Base-by-base conservation (phyloP, 2,113 vertebrate species). In the Campylomormyrus numenius region DNA sequence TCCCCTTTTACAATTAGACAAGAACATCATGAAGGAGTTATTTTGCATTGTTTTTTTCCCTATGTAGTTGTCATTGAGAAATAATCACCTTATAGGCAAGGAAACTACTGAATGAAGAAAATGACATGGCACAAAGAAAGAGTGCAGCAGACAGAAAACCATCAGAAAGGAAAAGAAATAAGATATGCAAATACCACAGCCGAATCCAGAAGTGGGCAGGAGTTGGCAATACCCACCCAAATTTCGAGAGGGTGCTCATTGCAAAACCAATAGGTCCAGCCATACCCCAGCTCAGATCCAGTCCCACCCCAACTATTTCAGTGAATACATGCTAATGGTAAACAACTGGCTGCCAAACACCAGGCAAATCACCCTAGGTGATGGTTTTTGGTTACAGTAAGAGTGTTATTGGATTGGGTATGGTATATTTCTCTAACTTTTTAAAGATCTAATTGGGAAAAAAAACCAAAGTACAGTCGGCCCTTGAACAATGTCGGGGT, bases 91-190 rank as follows among this genome's bases (percentile, higher is more conserved):
- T 11, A 52, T 35, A 17, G 46, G 6, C 5, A 31, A 15, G 49
- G 27, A 89, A 77, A 80, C 70, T 49, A 89, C 46, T 80, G 70
- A 80, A 74, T 48, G 56, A 70, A 88, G 88, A 62, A 80, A 80
- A 35, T 80, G 6, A 10, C 31, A 31, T 80, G 27, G 27, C 45
- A 50, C 46, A 80, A 35, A 35, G 88, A 70, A 89, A 89, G 48
- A 52, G 5, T 77, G 13, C 48, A 50, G 45, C 27, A 80, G 66
- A 89, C 15, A 89, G 66, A 80, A 66, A 50, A 80, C 27, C 53
- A 45, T 58, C 39, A 42, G 31, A 42, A 80, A 52, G 27, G 48
- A 89, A 31, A 89, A 21, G 77, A 19, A 24, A 35, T n/a, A 74
- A 74, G 58, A 45, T 13, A 46, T 49, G 9, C n/a, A 48, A 27